Evolutionary conservation across 2,888 invertebrate genomes (phyloP), one percentile per base, ranked within the genome.

Genomic region (Miltochrista miniata): DNA sequence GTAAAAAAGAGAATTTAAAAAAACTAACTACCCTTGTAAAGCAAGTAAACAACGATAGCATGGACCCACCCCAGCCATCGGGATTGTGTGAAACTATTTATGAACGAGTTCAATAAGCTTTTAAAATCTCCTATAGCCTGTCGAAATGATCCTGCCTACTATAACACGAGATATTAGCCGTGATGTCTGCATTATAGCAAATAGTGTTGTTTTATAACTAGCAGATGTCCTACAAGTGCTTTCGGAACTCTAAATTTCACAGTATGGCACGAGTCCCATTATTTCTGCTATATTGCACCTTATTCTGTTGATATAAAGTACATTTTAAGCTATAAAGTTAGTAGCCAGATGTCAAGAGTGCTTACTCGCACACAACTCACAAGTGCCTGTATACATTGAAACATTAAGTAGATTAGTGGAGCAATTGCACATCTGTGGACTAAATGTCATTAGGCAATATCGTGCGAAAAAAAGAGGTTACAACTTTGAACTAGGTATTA

Each of bases 351-450:
- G 64, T 56, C 65, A 64, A 51, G 50, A 61, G 61, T 58, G 54
- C 43, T 51, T 36, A 37, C 12, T 24, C 12, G 5, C 5, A 40
- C 14, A 13, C 11, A 31, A 31, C 10, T 31, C 18, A 31, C 31
- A 31, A 31, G 5, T 7, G 5, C 8, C 7, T 41, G 38, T 51
- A 50, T 56, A 54, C 45, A 49, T 58, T 48, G 43, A 49, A 54
- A 54, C 43, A 56, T 51, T 33, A 51, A 64, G 51, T 68, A 35
- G 51, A 59, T 61, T 56, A 53, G 60, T 64, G 44, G 55, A 50
- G 48, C 37, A 53, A 41, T 58, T 8, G 44, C 55, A 61, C 68
- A 65, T 64, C 65, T 65, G n/a, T n/a, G 62, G 65, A 36, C 45
- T 52, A 46, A 45, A 52, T 64, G 52, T 54, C 54, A 56, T 45